Percentiles rank a stretch among this genome's conserved stretches.
Evolutionary conservation across 2,113 vertebrate species (phyloP).

Genomic region (Oreocharis arfaki): DNA sequence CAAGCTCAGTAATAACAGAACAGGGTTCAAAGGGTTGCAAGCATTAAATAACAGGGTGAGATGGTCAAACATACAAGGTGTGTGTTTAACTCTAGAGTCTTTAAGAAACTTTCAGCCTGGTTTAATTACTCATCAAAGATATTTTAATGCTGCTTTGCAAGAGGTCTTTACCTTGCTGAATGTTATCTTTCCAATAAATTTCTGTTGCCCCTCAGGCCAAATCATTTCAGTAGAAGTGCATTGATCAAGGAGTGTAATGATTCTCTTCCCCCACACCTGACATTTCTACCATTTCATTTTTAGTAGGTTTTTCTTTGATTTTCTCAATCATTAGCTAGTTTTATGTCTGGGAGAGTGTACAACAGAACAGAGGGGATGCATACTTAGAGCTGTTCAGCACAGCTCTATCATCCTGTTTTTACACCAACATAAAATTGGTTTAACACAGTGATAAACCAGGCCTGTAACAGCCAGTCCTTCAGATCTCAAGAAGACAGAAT

Average conservation of each 20-base stretch:
- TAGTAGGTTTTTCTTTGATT: slow-evolving; percentile 9
- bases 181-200: background rate
- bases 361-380: background rate
- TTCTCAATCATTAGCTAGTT: background rate
- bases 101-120: background rate
- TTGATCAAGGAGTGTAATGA: background rate
- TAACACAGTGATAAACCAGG: background rate
- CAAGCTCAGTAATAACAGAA: background rate
- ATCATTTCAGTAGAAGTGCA: background rate
- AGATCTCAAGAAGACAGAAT: background rate
- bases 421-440: background rate
- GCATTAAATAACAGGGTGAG: background rate
- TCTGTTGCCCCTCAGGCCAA: background rate
- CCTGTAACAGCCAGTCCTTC: background rate
- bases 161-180: background rate
- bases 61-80: background rate
- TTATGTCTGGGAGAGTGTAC: background rate
- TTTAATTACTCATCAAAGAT: background rate
- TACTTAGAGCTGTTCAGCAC: background rate
- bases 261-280: background rate
- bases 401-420: background rate
- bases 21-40: background rate
- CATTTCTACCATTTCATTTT: slow-evolving; percentile 14
- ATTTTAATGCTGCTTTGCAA: background rate
- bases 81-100: background rate